Conservation (phyloP, 2,888 invertebrate species). For the Nephrotoma guestfalica region DNA sequence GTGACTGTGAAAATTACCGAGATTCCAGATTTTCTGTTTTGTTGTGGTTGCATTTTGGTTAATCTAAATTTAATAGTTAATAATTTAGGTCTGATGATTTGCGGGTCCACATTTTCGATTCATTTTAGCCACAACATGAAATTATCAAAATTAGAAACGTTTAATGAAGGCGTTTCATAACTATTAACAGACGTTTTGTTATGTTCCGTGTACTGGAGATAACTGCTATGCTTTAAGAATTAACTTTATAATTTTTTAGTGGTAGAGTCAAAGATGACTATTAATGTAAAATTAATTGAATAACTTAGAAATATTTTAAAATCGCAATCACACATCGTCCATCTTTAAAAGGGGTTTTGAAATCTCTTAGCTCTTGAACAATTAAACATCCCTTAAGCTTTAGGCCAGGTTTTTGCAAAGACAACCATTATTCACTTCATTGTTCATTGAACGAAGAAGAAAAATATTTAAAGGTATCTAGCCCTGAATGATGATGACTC, state of each 20-base stretch:
- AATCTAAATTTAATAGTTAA: constrained; percentile 2
- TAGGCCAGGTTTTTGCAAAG: too few relatives aligned
- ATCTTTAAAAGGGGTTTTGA: too few relatives aligned
- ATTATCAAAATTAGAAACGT: background rate
- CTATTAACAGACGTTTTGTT: background rate
- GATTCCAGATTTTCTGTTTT: background rate
- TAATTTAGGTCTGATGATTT: background rate
- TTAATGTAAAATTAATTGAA: too few relatives aligned
- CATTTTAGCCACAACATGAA: background rate
- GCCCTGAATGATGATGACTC: too few relatives aligned
- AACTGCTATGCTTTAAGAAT: background rate
- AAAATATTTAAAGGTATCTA: too few relatives aligned
- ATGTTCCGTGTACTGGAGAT: background rate
- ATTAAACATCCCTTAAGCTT: too few relatives aligned
- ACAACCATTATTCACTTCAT: too few relatives aligned
- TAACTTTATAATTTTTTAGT: too few relatives aligned
- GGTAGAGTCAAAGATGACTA: too few relatives aligned
- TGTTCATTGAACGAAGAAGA: rapidly evolving
- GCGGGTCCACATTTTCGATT: background rate
- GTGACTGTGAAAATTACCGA: background rate
- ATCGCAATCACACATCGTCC: too few relatives aligned
- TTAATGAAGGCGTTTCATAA: background rate
- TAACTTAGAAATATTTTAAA: too few relatives aligned
- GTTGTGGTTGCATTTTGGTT: background rate
- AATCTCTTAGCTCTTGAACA: too few relatives aligned